Base-by-base conservation (phyloP, 2,113 vertebrate genomes). In the Cyanoliseus patagonus region DNA sequence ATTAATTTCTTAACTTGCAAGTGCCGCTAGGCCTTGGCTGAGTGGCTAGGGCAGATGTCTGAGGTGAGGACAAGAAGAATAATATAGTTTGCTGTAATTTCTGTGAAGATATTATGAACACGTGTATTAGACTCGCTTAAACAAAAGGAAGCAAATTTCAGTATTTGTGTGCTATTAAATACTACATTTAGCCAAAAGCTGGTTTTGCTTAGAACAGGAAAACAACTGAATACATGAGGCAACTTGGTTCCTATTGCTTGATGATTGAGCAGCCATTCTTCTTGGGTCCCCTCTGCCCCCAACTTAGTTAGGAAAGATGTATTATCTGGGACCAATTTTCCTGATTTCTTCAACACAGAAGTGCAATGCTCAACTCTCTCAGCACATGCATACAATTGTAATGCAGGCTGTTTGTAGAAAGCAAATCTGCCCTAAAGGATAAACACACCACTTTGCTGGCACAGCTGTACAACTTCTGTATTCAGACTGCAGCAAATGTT, bases 371-470 rank as follows among this genome's bases (percentile, higher is more conserved):
- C n/a, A 51, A 33, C 69, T 94, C 61, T 90, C 66, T 79, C 1
- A 1, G 66, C 70, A 42, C 94, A 87, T 75, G 73, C 94, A 86
- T 96, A 52, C 66, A 70, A 19, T 93, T 94, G 77, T 89, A 91
- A 85, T 39, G 85, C 92, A 74, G 87, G 82, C 95, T 96, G 94
- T 96, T 95, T 96, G 96, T 90, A 90, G 96, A 94, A 97, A 95
- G 95, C 94, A 96, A 44, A 88, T 95, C 87, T 95, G 82, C 88
- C 92, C 96, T 95, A 64, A 95, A 95, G 96, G 86, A 95, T 95
- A 96, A 97, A 94, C 81, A 91, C 10, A 74, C 30, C 66, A 81
- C 91, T 95, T 92, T 93, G 89, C 90, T 96, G 94, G 95, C 95
- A 92, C 94, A 91, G 94, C 92, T 96, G 85, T 75, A 92, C 86